These are phyloP conservation scores for Catharus minimus DNA, from an alignment of 2,113 vertebrate genomes.

Conservation along the genomic window DNA sequence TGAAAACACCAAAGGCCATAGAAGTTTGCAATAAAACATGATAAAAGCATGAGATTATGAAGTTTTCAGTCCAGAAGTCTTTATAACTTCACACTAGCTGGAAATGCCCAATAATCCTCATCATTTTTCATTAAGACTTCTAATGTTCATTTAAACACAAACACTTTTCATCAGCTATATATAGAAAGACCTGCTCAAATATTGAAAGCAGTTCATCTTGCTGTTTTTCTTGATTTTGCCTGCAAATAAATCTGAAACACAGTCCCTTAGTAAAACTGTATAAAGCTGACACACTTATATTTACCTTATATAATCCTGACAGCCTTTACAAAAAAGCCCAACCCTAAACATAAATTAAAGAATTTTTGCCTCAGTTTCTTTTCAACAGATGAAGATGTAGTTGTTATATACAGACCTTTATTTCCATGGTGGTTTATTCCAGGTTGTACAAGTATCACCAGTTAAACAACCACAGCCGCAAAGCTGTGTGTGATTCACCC, in stretches of 20 bases:
- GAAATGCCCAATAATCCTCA: neutral
- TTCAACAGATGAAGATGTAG: neutral
- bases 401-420: neutral
- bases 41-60: neutral
- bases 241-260: neutral
- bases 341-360: neutral
- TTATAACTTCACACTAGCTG: neutral
- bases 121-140: neutral
- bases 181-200: neutral
- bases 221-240: neutral
- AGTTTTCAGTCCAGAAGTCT: neutral
- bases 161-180: neutral
- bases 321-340: neutral
- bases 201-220: neutral
- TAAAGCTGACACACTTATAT: neutral
- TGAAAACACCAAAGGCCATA: neutral
- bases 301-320: neutral
- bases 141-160: neutral
- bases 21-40: neutral
- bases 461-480: neutral
- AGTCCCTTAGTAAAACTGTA: neutral
- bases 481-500: neutral
- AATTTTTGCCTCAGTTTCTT: neutral
- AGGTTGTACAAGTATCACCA: neutral
- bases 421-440: neutral